Evolutionary conservation across 2,113 vertebrate genomes (phyloP), one percentile per base, ranked within the genome.

Genomic region (Pachypanchax playfairii): DNA sequence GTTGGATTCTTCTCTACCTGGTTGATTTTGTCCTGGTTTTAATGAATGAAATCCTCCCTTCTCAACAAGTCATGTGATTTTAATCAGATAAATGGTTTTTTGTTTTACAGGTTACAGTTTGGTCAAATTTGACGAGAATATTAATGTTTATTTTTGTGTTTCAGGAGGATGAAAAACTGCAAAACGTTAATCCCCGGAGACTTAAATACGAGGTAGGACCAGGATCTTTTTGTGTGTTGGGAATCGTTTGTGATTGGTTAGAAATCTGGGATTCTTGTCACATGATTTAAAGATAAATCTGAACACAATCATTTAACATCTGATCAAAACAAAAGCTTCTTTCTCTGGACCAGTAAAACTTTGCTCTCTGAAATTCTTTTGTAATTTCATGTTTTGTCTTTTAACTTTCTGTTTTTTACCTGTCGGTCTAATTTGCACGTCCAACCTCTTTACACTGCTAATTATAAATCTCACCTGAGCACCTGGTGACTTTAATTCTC

Each of bases 201-300:
- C 69, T 70, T 4, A 92, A 92, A 70, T 89, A 91, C 21, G 85
- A 92, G 91, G 92, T 92, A 67, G 68, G 78, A 46, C 42, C 26
- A 8, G 26, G 5, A 18, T 49, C 28, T 15, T 6, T 2, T 43
- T 69, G 3, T 13, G 3, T 60, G 60, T 42, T 36, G 29, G 24
- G n/a, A n/a, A n/a, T n/a, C n/a, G n/a, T n/a, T n/a, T n/a, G n/a
- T n/a, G n/a, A n/a, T n/a, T n/a, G n/a, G n/a, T n/a, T n/a, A n/a
- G n/a, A n/a, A n/a, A 17, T 70, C 6, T 41, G 41, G 35, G 9
- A 48, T 55, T 17, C 46, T 29, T 28, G 29, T n/a, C 22, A 17
- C 15, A 10, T 39, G 4, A 41, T 8, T 6, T n/a, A n/a, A n/a
- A n/a, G n/a, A n/a, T n/a, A n/a, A 41, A 41, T 41, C 38, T 41